Evolutionary conservation across 1,140 invertebrate genomes (phyloP), one percentile per base, ranked within the genome.

Genomic region (Procambarus virginalis): DNA sequence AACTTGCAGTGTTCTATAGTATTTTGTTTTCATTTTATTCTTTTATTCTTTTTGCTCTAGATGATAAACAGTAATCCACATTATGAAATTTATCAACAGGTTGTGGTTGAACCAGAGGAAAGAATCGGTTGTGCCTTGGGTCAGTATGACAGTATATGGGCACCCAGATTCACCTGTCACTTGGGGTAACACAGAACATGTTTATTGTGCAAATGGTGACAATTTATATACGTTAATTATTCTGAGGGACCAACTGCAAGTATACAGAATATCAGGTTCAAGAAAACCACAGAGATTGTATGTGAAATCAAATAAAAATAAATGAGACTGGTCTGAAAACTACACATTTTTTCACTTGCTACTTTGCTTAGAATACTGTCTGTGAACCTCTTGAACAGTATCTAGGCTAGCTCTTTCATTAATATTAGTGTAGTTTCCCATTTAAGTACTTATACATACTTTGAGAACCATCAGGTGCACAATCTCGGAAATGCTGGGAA

Each of bases 141-240:
- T 90, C 8, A 80, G 88, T 58, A 17, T 90, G 76, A 84, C 88
- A 51, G 88, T 90, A 10, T 90, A 84, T 78, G 88, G 88, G 2
- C 82, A 78, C 49, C 81, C 82, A 3, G 88, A 90, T 73, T 78
- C 81, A 2, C 81, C 58, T 78, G 45, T 90, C 12, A 51, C 73
- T 2, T 90, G 88, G 88, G 55, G 75, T 34, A 34, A 22, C 46
- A 4, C 34, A 45, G 81, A 90, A 84, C 81, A 84, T 22, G 49
- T 20, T 5, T 84, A 78, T 60, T 20, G 46, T 51, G 22, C 88
- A 48, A 84, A 84, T 55, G 81, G 88, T 17, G 82, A 90, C 58
- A 90, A 90, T 48, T 46, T 90, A 22, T 84, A 84, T 55, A 79
- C 82, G 6, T 77, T 90, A 49, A 46, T 90, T 46, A 77, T 90